Conservation (phyloP, 2,113 vertebrate genomes). For the Hypomesus transpacificus region DNA sequence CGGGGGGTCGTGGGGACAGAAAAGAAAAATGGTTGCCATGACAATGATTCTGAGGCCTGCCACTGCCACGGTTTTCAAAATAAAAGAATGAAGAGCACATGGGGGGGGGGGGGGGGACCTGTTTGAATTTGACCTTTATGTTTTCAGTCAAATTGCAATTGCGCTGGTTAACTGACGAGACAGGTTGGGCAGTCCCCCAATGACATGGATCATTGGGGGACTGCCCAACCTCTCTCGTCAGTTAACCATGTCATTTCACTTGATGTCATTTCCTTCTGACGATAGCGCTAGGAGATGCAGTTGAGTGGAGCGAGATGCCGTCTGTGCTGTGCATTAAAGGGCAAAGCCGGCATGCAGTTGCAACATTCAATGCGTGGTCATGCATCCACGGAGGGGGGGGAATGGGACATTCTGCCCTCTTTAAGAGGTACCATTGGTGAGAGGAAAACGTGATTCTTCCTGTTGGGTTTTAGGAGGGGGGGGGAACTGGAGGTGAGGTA, state of each 20-base stretch:
- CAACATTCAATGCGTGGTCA: not conserved
- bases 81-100: too few species aligned
- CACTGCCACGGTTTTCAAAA: too few species aligned
- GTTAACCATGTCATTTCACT: too few species aligned
- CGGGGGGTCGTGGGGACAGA: not conserved
- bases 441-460: not conserved
- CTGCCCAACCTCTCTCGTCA: too few species aligned
- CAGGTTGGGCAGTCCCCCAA: not conserved
- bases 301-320: not conserved
- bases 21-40: not conserved
- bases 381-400: not conserved
- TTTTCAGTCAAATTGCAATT: too few species aligned
- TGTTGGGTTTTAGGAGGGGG: too few species aligned
- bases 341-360: constrained; percentile 1
- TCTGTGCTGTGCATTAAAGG: not conserved
- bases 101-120: too few species aligned
- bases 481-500: not conserved
- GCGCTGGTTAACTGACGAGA: not conserved
- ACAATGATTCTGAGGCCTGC: not conserved
- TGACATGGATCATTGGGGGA: too few species aligned
- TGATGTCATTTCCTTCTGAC: not conserved
- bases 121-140: too few species aligned
- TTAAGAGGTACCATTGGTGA: not conserved
- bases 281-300: not conserved
- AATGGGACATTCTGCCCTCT: not conserved